Evolutionary conservation across 2,888 invertebrate species (phyloP), one percentile per base, ranked within the genome.

Genomic region (Hypomecis atomaria): DNA sequence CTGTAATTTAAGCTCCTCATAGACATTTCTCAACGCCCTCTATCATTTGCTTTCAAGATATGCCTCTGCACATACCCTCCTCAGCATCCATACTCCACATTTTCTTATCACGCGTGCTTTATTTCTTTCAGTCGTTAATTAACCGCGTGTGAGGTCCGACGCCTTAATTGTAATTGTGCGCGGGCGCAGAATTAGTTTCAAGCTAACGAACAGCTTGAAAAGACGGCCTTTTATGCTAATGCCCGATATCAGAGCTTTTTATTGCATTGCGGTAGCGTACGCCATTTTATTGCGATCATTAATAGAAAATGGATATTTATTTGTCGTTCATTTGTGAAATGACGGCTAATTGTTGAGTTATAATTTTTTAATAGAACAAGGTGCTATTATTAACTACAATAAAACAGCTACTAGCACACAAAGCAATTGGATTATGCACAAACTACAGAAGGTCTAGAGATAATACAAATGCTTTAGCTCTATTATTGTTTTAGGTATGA

Each of bases 101-200:
- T 74, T 70, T 74, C 72, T 77, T 76, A 71, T 69, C 69, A 62
- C 67, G 68, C 70, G 71, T 72, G 73, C 73, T 75, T 77, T 75
- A 72, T 67, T 70, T 69, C 71, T 72, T 71, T 71, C 65, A 66
- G 68, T 78, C 79, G 78, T 86, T 86, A 86, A 87, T 87, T 86
- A 85, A 86, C 75, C 77, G 70, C 78, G 88, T 84, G 88, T 88
- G 88, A 86, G 88, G 88, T 88, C 87, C 82, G 69, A 83, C 88
- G 86, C 88, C 82, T 86, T 84, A 79, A 81, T 82, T 86, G 82
- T 87, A 85, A 87, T 85, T 85, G 84, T 75, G 71, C 73, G 69
- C 73, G 76, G 81, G 80, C 80, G 77, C 78, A 69, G 80, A 82
- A 83, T 72, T 72, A 70, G 72, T 60, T 60, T 56, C 49, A 13